These are phyloP conservation scores for Mesoligia furuncula DNA, from an alignment of 2,888 invertebrate species.

Conservation along the genomic window DNA sequence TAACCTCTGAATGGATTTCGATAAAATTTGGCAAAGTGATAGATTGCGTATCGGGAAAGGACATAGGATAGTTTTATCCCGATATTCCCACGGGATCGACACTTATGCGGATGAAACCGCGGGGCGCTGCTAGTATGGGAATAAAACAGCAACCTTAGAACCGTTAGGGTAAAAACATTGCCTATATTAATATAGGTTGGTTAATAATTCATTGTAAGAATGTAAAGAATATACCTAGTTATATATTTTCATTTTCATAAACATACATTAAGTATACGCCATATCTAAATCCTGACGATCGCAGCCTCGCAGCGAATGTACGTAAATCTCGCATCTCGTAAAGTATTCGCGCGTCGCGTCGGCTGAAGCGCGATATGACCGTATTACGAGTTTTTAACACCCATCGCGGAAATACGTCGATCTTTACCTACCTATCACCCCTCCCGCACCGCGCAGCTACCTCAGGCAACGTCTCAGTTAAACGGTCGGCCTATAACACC, in stretches of 20 bases:
- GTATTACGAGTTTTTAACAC: background rate
- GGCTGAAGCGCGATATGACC: conserved; percentile 11
- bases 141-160: background rate
- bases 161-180: background rate
- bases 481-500: no score
- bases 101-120: no score
- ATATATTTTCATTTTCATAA: conserved; percentile 11
- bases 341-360: conserved; percentile 11
- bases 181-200: background rate
- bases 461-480: no score
- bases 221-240: background rate
- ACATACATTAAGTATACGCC: background rate
- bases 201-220: background rate
- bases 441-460: no score
- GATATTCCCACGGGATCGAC: no score
- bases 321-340: conserved; percentile 16
- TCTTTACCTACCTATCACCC: no score
- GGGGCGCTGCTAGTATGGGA: no score
- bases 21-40: no score
- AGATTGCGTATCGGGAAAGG: no score
- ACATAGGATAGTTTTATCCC: no score
- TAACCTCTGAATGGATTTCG: no score
- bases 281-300: background rate
- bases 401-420: no score
- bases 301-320: background rate